Evolutionary conservation across 1,140 invertebrate genomes (phyloP), one percentile per base, ranked within the genome.

Genomic region (Chrysomallon squamiferum): DNA sequence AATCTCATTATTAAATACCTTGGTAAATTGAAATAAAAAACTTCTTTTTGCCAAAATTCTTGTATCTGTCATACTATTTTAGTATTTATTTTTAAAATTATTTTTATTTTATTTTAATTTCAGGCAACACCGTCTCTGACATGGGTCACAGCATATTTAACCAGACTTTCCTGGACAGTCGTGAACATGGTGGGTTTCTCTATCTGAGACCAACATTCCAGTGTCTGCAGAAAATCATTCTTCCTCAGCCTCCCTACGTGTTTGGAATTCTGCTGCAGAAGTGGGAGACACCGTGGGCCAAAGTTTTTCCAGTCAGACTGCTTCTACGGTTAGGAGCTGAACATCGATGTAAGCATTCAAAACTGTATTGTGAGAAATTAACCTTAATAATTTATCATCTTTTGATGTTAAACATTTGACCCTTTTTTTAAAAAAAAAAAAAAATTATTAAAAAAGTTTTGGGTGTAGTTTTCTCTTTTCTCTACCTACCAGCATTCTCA

Each of bases 211-310:
- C 93, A 22, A 92, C 92, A 18, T 91, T 93, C 82, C 93, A 95
- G 72, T 95, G 93, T 86, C 85, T 95, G 52, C 90, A 92, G 69
- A 91, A 93, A 76, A 86, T 95, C 2, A 85, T 71, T 2, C 82
- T 93, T 58, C 94, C 94, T 1, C 87, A 89, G 20, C 88, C 91
- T 59, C 93, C 93, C 0, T 95, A 90, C 82, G 82, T 95, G 22
- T 89, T 95, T 71, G 93, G 90, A 2, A 88, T 95, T 66, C 87
- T 95, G 33, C 89, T 96, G 47, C 93, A 95, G 77, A 91, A 90
- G 87, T 93, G 92, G 90, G 93, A 95, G 86, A 91, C 91, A 25
- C 93, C 93, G 1, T 94, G 93, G 93, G 93, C 93, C 1, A 92
- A 93, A 86, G 88, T 95, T 30, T 93, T 95, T 79, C 93, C 93